Evolutionary conservation across 2,797 vertebrate genomes (phyloP).

Genomic region (Phataginus tetradactyla): DNA sequence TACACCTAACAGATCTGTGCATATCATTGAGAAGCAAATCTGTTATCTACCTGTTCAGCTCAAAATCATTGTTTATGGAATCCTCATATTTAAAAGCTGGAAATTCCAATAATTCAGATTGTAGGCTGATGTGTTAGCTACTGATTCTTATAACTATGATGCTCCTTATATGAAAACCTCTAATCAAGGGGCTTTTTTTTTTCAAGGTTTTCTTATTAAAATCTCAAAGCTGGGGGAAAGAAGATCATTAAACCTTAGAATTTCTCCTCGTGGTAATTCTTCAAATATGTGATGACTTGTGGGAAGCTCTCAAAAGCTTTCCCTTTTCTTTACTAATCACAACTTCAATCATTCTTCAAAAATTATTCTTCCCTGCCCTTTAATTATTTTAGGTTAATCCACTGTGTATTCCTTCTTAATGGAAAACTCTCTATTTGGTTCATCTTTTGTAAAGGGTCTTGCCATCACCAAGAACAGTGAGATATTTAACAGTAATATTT

Average conservation of each 20-base stretch:
- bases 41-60: background rate
- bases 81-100: background rate
- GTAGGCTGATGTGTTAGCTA: background rate
- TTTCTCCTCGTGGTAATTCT: constrained; percentile 34
- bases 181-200: background rate
- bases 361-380: constrained; percentile 36
- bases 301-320: background rate
- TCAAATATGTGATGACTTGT: constrained; percentile 37
- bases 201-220: background rate
- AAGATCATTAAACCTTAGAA: background rate
- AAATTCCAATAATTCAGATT: background rate
- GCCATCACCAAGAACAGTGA: background rate
- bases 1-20: background rate
- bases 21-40: background rate
- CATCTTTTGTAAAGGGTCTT: background rate
- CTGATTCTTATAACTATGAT: background rate
- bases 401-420: constrained; percentile 10
- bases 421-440: background rate
- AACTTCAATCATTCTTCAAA: constrained; percentile 58
- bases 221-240: background rate
- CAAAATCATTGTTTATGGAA: constrained; percentile 26
- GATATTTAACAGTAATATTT: background rate
- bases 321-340: constrained; percentile 30
- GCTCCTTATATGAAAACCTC: background rate
- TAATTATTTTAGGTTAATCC: constrained; percentile 54